Conservation (phyloP, 1,140 invertebrate genomes). For the Macrotrachela quadricornifera region DNA sequence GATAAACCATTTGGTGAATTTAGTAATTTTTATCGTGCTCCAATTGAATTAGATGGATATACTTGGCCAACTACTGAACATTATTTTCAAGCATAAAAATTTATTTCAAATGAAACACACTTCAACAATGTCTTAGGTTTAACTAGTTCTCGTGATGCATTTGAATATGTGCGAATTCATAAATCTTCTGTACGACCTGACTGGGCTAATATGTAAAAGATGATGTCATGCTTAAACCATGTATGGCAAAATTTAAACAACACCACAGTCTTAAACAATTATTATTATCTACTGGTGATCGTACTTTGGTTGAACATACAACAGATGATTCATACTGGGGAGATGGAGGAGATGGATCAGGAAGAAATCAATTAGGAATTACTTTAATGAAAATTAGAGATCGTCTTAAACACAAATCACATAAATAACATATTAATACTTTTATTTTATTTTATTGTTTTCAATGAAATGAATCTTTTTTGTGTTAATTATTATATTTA, state of each 20-base stretch:
- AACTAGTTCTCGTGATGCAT: neutral
- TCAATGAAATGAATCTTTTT: no score
- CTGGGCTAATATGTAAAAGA: constrained; percentile 8
- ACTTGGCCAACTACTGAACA: constrained; percentile 4
- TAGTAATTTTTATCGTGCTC: constrained; percentile 1
- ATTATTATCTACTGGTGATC: constrained; percentile 2
- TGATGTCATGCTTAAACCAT: neutral
- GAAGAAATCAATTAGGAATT: constrained; percentile 1
- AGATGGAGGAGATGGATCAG: neutral
- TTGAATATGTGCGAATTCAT: neutral
- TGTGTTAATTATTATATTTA: no score
- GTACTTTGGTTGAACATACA: neutral
- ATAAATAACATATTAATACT: no score
- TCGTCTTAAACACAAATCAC: no score
- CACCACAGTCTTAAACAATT: neutral
- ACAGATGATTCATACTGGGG: constrained; percentile 4
- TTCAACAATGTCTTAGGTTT: neutral
- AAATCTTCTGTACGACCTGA: neutral
- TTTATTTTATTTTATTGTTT: no score
- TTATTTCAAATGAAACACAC: neutral
- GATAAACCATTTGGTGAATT: constrained; percentile 4
- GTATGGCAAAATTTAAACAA: constrained; percentile 1
- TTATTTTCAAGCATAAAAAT: constrained; percentile 8
- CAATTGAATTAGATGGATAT: neutral
- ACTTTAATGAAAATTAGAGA: neutral